A percentile compares a stretch with the other conserved stretches of the same genome.
These are phyloP conservation scores for Eulemur albifrons DNA, from an alignment of 2,797 vertebrate species.

Conservation along the genomic window DNA sequence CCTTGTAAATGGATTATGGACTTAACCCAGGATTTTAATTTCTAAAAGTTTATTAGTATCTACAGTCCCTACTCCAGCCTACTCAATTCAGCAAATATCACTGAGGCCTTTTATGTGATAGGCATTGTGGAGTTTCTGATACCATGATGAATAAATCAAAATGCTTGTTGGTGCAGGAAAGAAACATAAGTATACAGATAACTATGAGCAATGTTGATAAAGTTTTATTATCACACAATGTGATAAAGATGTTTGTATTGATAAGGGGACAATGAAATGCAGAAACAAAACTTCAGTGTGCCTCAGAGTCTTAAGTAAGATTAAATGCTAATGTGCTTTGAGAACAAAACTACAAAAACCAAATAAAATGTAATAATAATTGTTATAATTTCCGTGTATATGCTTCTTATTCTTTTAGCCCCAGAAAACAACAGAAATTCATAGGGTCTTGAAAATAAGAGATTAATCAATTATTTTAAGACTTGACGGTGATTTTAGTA, in stretches of 20 bases:
- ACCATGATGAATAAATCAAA: background rate
- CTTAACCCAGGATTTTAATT: background rate
- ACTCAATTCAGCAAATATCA: background rate
- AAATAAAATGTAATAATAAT: background rate
- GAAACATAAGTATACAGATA: background rate
- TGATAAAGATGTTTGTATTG: background rate
- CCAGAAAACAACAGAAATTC: background rate
- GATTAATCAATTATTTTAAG: background rate
- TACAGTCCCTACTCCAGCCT: background rate
- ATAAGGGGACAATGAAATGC: background rate
- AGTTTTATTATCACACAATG: background rate
- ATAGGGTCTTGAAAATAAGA: background rate
- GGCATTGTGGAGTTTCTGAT: background rate
- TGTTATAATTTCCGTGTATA: background rate
- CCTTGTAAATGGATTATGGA: background rate
- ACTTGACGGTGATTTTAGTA: background rate
- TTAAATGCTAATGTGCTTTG: background rate
- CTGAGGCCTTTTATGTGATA: background rate
- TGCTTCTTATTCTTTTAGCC: background rate
- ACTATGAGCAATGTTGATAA: background rate
- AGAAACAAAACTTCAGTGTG: background rate
- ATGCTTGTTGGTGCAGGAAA: background rate
- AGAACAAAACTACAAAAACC: background rate
- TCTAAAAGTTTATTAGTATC: background rate
- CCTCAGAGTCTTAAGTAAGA: background rate